Evolutionary conservation across 2,797 vertebrate species (phyloP).

Genomic region (Argentina silus): DNA sequence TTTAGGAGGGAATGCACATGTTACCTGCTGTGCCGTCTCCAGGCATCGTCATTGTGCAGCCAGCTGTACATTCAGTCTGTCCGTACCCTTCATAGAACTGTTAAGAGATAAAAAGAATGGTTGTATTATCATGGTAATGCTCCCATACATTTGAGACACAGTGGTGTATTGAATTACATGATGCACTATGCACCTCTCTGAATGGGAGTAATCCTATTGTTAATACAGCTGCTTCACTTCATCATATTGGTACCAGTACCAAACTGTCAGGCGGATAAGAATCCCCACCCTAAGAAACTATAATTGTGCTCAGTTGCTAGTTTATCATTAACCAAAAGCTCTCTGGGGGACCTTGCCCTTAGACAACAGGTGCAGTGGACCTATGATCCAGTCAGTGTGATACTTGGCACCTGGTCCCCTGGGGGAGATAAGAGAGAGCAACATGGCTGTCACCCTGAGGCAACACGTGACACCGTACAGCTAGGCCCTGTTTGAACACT

Average conservation of each 20-base stretch:
- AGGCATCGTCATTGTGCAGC: conserved; percentile 87
- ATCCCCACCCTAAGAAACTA: not conserved
- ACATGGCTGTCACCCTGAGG: not conserved
- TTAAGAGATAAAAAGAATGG: too few species aligned
- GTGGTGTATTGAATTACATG: not conserved
- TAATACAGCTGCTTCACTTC: not conserved
- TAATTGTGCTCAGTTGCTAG: not conserved
- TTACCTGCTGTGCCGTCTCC: conserved; percentile 98
- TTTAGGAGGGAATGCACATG: too few species aligned
- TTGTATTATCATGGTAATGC: not conserved
- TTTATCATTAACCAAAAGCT: not conserved
- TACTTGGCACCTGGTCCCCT: not conserved
- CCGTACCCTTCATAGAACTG: conserved; percentile 99
- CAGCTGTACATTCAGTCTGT: conserved; percentile 96
- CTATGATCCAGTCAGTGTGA: not conserved
- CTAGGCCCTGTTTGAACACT: too few species aligned
- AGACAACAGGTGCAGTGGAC: not conserved
- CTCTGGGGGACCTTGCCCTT: not conserved
- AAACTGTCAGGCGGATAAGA: not conserved
- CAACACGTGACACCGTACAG: not conserved
- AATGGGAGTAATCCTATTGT: not conserved
- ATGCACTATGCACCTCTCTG: not conserved
- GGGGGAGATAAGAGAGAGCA: not conserved
- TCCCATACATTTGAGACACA: too few species aligned
- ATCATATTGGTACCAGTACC: not conserved